Conservation (phyloP, 1,140 invertebrate species). For the Aphis gossypii region DNA sequence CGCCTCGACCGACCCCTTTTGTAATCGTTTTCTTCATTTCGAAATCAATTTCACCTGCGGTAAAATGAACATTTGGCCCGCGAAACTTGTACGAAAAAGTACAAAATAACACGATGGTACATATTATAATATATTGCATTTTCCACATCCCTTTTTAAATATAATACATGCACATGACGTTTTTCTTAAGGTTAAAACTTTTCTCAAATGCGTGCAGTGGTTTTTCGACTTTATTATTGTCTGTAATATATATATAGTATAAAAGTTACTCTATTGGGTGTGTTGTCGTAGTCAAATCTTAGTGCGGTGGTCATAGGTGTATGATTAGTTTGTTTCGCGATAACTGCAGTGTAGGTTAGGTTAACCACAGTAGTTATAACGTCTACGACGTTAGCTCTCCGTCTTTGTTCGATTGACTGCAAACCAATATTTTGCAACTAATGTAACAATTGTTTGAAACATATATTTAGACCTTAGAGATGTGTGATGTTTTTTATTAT, state of each 20-base stretch:
- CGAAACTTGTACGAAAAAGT: neutral
- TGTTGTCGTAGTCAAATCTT: neutral
- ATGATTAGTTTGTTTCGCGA: too few species aligned
- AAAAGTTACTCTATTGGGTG: too few species aligned
- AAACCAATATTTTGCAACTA: too few species aligned
- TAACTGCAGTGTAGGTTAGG: too few species aligned
- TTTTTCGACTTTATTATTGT: neutral
- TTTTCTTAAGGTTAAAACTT: neutral
- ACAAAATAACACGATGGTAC: neutral
- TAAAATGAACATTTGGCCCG: conserved; percentile 17
- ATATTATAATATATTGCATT: neutral
- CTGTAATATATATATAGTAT: neutral
- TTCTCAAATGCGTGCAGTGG: neutral
- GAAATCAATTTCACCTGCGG: conserved; percentile 52
- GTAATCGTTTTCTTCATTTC: conserved; percentile 30
- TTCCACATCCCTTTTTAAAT: neutral
- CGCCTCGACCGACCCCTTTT: conserved; percentile 2
- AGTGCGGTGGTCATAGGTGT: neutral
- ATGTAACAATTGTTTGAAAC: too few species aligned
- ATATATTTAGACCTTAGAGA: too few species aligned
- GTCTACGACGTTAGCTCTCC: too few species aligned
- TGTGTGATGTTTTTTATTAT: too few species aligned
- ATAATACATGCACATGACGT: neutral
- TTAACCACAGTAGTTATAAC: too few species aligned
- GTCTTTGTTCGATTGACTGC: too few species aligned